phyloP scores from a whole-genome alignment of 2,113 vertebrate genomes.

The Tychaedon coryphoeus region DNA sequence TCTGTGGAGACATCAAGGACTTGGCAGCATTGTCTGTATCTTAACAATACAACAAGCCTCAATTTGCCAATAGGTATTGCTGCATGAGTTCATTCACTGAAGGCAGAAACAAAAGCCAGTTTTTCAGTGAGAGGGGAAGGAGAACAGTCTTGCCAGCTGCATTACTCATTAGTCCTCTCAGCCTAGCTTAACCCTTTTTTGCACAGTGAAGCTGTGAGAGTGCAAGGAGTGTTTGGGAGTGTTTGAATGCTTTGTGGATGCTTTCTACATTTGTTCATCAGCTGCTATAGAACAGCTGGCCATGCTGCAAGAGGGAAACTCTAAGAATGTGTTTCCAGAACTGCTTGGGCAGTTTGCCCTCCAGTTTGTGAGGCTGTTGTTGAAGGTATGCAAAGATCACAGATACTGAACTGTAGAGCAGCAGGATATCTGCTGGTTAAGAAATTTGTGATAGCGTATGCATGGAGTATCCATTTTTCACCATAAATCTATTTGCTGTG shows the following conservation, averaged over 20 bases:
- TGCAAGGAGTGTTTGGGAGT: neutral
- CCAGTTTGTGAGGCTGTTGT: neutral
- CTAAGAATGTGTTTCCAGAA: conserved; percentile 30
- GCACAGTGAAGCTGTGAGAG: neutral
- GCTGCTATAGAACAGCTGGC: conserved; percentile 16
- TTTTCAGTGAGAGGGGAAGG: conserved; percentile 13
- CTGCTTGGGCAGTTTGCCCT: neutral
- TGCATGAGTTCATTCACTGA: conserved; percentile 43
- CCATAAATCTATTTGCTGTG: neutral
- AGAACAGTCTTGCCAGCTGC: neutral
- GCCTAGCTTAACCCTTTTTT: conserved; percentile 36
- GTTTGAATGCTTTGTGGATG: neutral
- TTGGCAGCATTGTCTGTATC: conserved; percentile 48
- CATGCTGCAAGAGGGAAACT: neutral
- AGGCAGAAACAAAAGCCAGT: conserved; percentile 40
- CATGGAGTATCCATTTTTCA: neutral
- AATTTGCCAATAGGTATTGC: conserved; percentile 58
- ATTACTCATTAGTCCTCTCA: neutral
- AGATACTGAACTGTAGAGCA: neutral
- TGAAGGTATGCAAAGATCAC: neutral
- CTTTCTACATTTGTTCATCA: conserved; percentile 51
- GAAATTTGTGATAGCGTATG: neutral
- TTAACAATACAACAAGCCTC: conserved; percentile 58
- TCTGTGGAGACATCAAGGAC: conserved; percentile 62
- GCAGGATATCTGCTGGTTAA: neutral